phyloP scores from a whole-genome alignment of 2,113 vertebrate species.

The Halcyon senegalensis region DNA sequence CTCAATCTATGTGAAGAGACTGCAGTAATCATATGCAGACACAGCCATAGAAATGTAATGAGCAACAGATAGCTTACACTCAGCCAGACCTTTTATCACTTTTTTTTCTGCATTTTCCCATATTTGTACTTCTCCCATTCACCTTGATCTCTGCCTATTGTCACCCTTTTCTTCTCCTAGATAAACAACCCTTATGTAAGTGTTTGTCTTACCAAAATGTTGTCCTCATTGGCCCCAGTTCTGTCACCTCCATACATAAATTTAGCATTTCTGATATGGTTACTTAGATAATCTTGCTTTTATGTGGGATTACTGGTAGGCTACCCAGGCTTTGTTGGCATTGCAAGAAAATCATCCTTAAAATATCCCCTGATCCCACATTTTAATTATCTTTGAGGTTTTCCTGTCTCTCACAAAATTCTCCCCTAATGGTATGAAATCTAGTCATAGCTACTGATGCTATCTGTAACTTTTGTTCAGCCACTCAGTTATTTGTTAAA shows the following conservation, averaged over 20 bases:
- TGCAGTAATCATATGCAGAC: neutral
- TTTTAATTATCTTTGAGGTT: neutral
- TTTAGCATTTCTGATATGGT: neutral
- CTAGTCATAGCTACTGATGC: rapidly evolving
- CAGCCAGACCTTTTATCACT: neutral
- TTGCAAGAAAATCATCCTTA: neutral
- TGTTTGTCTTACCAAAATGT: neutral
- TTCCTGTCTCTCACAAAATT: neutral
- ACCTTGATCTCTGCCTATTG: neutral
- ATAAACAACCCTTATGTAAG: neutral
- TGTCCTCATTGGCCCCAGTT: neutral
- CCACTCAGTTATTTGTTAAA: neutral
- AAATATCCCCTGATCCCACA: neutral
- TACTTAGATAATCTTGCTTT: neutral
- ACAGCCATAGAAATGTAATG: neutral
- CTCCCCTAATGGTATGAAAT: neutral
- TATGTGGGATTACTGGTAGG: neutral
- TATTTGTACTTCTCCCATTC: neutral
- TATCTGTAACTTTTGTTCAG: neutral
- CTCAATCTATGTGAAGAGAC: neutral
- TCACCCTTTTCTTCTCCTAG: neutral
- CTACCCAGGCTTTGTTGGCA: neutral
- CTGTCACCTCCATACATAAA: neutral
- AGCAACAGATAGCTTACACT: neutral
- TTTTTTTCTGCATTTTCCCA: neutral